A percentile compares a stretch with the other conserved stretches of the same genome.
These are phyloP conservation scores for Drosophila tristis DNA, from an alignment of 1,140 invertebrate genomes.

Conservation along the genomic window DNA sequence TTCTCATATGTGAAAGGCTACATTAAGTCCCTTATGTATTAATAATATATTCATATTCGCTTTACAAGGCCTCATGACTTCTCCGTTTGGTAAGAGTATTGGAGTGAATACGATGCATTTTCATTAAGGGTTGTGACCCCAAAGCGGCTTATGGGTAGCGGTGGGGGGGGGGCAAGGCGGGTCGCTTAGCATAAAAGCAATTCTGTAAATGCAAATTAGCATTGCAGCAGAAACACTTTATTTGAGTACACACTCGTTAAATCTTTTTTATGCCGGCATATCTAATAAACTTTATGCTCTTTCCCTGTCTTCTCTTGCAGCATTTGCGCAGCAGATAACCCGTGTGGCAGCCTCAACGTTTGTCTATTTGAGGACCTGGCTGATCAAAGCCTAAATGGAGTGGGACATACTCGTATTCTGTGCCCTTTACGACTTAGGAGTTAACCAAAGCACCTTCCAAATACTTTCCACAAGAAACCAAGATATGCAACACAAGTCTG, in stretches of 20 bases:
- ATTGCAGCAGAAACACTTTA: constrained; percentile 58
- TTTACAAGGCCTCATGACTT: too few relatives aligned
- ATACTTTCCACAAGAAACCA: constrained; percentile 39
- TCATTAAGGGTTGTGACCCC: constrained; percentile 14
- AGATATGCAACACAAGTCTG: constrained; percentile 70
- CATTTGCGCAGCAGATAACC: constrained; percentile 63
- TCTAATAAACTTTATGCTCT: constrained; percentile 70
- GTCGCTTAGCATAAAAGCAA: constrained; percentile 25
- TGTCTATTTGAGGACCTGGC: constrained; percentile 69
- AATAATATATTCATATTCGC: too few relatives aligned
- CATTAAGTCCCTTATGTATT: too few relatives aligned
- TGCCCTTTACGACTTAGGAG: constrained; percentile 11
- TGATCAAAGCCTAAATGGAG: constrained; percentile 60
- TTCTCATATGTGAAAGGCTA: too few relatives aligned
- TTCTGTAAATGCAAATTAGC: constrained; percentile 70
- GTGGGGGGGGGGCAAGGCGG: neutral
- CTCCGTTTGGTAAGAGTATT: constrained; percentile 3
- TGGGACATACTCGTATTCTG: neutral
- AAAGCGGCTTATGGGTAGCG: neutral
- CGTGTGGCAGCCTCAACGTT: constrained; percentile 58
- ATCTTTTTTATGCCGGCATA: constrained; percentile 50
- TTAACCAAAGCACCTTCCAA: constrained; percentile 8
- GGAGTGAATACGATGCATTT: constrained; percentile 39
- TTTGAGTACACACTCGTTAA: constrained; percentile 56
- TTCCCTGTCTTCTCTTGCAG: constrained; percentile 69